These are phyloP conservation scores for Luperina testacea DNA, from an alignment of 2,888 invertebrate species.

Conservation along the genomic window DNA sequence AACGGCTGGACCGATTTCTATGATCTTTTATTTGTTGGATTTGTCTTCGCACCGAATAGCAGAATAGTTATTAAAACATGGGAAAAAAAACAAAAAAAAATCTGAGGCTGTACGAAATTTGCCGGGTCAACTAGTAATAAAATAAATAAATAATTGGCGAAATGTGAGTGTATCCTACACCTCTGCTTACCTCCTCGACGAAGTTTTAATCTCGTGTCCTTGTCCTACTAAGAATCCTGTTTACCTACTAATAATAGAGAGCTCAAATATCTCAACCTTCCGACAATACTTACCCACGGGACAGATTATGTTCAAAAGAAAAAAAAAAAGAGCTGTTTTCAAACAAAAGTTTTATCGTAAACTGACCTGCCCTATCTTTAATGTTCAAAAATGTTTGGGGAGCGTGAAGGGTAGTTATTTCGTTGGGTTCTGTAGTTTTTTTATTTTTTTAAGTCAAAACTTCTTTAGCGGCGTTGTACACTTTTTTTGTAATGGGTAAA, in stretches of 20 bases:
- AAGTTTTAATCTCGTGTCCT: neutral
- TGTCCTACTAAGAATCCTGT: conserved; percentile 20
- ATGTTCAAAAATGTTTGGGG: conserved; percentile 27
- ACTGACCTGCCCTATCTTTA: conserved; percentile 65
- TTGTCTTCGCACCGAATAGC: too few relatives aligned
- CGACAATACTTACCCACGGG: conserved; percentile 41
- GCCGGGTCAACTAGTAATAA: too few relatives aligned
- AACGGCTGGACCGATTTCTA: too few relatives aligned
- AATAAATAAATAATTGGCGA: too few relatives aligned
- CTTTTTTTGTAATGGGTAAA: too few relatives aligned
- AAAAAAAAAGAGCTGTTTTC: conserved; percentile 42
- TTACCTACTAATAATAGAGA: conserved; percentile 48
- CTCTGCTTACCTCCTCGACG: neutral
- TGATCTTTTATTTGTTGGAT: too few relatives aligned
- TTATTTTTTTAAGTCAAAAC: too few relatives aligned
- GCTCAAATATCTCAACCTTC: conserved; percentile 40
- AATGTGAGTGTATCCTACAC: neutral
- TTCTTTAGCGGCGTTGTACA: too few relatives aligned
- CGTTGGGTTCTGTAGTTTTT: conserved; percentile 27
- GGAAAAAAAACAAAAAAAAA: too few relatives aligned
- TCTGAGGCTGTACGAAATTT: too few relatives aligned
- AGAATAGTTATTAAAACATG: too few relatives aligned
- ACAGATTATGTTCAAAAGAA: conserved; percentile 53
- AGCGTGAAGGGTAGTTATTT: neutral
- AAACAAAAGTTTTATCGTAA: conserved; percentile 59